Conservation (phyloP, 2,888 invertebrate genomes). For the Malacosoma neustria region DNA sequence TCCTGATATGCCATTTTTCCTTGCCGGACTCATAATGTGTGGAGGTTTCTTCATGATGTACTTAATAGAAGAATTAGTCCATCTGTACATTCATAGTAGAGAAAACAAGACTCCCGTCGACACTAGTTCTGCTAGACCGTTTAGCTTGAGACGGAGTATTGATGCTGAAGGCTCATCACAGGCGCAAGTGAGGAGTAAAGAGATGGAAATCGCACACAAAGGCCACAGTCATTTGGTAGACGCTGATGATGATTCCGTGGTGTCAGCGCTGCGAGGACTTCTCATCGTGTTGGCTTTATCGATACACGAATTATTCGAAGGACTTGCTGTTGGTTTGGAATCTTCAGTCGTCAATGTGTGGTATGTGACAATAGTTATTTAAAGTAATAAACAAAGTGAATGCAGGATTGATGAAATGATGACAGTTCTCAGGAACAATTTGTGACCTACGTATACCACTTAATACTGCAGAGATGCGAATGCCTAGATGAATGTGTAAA, state of each 20-base stretch:
- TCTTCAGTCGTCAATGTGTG: slow-evolving; percentile 68
- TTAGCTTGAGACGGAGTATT: slow-evolving; percentile 44
- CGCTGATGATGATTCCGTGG: slow-evolving; percentile 46
- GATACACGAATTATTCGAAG: slow-evolving; percentile 90
- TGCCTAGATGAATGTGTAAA: too few species aligned
- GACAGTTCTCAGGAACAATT: too few species aligned
- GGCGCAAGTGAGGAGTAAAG: slow-evolving; percentile 12
- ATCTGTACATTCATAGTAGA: slow-evolving; percentile 77
- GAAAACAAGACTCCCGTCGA: slow-evolving; percentile 40
- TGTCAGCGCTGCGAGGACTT: slow-evolving; percentile 78
- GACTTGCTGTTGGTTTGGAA: slow-evolving; percentile 87
- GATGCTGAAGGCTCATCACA: slow-evolving; percentile 8
- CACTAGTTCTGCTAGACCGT: slow-evolving; percentile 40
- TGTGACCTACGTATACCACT: too few species aligned
- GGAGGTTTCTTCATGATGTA: slow-evolving; percentile 85
- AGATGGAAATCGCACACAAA: slow-evolving; percentile 23
- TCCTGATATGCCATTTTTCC: slow-evolving; percentile 73
- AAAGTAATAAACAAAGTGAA: too few species aligned
- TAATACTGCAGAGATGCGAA: too few species aligned
- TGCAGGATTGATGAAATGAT: too few species aligned
- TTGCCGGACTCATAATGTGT: slow-evolving; percentile 84
- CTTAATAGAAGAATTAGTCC: slow-evolving; percentile 85
- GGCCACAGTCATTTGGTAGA: slow-evolving; percentile 44
- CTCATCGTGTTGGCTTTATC: slow-evolving; percentile 83
- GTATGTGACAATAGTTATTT: too few species aligned